Evolutionary conservation across 2,113 vertebrate genomes (phyloP), one percentile per base, ranked within the genome.

Genomic region (Progne subis): DNA sequence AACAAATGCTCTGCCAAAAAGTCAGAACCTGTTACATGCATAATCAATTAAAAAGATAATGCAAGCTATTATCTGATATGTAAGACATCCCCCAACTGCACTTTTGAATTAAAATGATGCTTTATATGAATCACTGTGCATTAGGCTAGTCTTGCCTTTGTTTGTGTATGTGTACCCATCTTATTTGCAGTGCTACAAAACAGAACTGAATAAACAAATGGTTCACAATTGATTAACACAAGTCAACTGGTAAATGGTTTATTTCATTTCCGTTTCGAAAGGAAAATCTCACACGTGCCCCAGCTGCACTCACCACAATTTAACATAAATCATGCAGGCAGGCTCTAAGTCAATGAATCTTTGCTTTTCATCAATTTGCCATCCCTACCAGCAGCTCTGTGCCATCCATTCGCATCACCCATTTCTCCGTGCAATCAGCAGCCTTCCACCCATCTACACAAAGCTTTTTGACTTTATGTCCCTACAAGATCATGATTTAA

Each of bases 151-250:
- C 88, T 59, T 88, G 21, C 34, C 50, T 94, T 72, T 74, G 60
- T 68, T 77, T 92, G 26, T 67, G 19, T 56, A 32, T 24, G 15
- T n/a, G 39, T 43, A 82, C 14, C 65, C 71, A 92, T 57, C 57
- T 75, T 44, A 59, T 61, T 31, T 88, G 57, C 61, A 80, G 55
- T 44, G 75, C 88, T 77, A 16, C 37, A 78, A 81, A 84, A 55
- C 68, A 78, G 75, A 93, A 80, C 52, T 44, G 59, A 89, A 92
- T 70, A 86, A 92, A 92, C 34, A 80, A 95, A 93, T 26, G 8
- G 59, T 64, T 94, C 63, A 41, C n/a, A 77, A 72, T 3, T 69
- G 81, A 82, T 89, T 90, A 61, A 84, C 68, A 32, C 44, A 63
- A 84, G 41, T 79, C 88, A 74, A 25, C 56, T 8, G 11, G 8